These are phyloP conservation scores for Nomada fabriciana DNA, from an alignment of 2,888 invertebrate species.

Conservation along the genomic window DNA sequence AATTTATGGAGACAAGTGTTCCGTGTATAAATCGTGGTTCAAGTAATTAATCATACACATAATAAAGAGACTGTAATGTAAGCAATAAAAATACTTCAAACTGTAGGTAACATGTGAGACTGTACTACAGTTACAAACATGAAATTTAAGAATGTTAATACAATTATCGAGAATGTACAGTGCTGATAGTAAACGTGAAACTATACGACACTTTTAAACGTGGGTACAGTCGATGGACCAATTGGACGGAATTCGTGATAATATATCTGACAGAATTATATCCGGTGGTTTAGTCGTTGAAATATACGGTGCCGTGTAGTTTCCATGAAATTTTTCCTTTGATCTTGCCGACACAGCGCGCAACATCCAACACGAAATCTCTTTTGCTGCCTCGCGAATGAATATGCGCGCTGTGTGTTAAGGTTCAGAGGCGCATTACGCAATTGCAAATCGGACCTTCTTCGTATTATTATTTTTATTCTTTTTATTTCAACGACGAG, in stretches of 20 bases:
- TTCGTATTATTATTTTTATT: neutral
- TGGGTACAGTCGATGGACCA: neutral
- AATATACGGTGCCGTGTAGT: neutral
- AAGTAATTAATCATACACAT: no score
- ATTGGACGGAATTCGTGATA: neutral
- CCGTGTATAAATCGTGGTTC: no score
- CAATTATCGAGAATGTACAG: neutral
- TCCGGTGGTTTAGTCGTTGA: neutral
- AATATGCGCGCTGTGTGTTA: slow-evolving; percentile 1
- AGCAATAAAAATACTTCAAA: no score
- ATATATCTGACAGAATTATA: slow-evolving; percentile 14
- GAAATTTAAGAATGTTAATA: neutral
- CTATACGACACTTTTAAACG: neutral
- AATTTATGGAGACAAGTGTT: no score
- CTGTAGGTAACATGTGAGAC: neutral
- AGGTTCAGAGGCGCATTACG: slow-evolving; percentile 15
- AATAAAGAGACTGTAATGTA: no score
- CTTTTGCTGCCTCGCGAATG: neutral
- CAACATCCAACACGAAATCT: neutral
- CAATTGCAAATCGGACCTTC: slow-evolving; percentile 31
- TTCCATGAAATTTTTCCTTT: slow-evolving; percentile 25
- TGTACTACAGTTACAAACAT: neutral
- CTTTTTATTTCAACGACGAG: no score
- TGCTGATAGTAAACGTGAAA: neutral
- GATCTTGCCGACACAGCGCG: slow-evolving; percentile 4